phyloP scores from a whole-genome alignment of 1,140 invertebrate genomes.

The Zophobas morio region DNA sequence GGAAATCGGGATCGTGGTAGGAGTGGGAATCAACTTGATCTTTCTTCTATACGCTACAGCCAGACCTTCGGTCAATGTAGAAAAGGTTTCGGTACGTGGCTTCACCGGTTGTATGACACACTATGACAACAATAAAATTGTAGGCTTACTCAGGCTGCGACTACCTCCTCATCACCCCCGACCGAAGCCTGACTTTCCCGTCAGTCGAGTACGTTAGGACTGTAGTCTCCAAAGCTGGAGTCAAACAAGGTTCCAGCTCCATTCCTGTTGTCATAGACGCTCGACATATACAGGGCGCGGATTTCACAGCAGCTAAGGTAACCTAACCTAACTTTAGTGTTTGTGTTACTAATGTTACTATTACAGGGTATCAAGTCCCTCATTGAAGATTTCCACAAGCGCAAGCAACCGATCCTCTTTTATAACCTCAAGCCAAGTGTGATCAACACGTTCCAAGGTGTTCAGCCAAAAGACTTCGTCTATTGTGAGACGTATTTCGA shows the following conservation, averaged over 20 bases:
- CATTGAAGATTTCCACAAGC: conserved; percentile 80
- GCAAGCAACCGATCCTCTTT: conserved; percentile 82
- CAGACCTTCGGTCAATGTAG: conserved; percentile 76
- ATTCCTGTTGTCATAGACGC: conserved; percentile 84
- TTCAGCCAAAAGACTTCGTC: conserved; percentile 78
- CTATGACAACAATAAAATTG: conserved; percentile 37
- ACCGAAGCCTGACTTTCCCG: conserved; percentile 82
- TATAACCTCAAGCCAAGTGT: conserved; percentile 83
- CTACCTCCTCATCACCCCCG: conserved; percentile 80
- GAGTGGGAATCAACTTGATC: conserved; percentile 79
- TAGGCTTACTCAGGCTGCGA: conserved; percentile 75
- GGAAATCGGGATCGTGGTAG: conserved; percentile 83
- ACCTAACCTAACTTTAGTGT: background rate
- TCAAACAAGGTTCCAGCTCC: conserved; percentile 71
- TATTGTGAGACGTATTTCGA: conserved; percentile 76
- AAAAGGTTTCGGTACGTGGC: conserved; percentile 70
- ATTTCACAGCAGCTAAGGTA: conserved; percentile 84
- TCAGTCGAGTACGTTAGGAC: conserved; percentile 84
- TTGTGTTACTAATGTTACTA: background rate
- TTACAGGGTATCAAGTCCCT: conserved; percentile 80
- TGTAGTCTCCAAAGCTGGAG: conserved; percentile 80
- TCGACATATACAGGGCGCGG: conserved; percentile 81
- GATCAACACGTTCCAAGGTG: conserved; percentile 78
- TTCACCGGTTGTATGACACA: background rate
- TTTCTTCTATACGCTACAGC: conserved; percentile 82